phyloP scores from a whole-genome alignment of 2,888 invertebrate genomes.

The Pseudococcus viburni region DNA sequence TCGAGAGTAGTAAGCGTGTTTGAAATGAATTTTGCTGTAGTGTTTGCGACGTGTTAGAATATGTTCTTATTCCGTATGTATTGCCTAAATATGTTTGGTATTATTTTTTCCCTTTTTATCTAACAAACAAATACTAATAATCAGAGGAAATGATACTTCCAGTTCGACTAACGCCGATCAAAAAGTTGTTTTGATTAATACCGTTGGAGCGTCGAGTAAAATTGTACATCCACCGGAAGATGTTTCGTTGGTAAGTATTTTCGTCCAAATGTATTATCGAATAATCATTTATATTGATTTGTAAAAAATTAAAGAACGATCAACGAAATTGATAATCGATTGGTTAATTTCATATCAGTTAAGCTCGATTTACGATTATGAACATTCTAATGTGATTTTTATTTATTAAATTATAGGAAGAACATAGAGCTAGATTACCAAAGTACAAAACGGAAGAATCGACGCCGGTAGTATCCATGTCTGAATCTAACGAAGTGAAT shows the following conservation, averaged over 20 bases:
- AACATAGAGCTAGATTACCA: constrained; percentile 80
- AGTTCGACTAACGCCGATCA: constrained; percentile 64
- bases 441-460: constrained; percentile 77
- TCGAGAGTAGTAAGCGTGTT: constrained; percentile 8
- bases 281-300: no score
- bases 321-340: background rate
- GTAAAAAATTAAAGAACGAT: no score
- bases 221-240: constrained; percentile 96
- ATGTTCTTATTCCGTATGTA: constrained; percentile 12
- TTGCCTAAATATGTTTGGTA: constrained; percentile 55
- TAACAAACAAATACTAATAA: constrained; percentile 30
- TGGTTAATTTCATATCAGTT: background rate
- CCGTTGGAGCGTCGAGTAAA: constrained; percentile 88
- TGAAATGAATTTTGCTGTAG: constrained; percentile 32
- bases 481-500: background rate
- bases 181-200: constrained; percentile 76
- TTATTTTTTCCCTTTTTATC: background rate
- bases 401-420: constrained; percentile 76
- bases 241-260: constrained; percentile 78
- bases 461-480: constrained; percentile 64
- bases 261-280: no score
- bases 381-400: background rate
- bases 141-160: constrained; percentile 34
- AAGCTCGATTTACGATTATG: background rate
- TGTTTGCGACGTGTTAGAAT: background rate